These are phyloP conservation scores for Mormyrops attenuatus DNA, from an alignment of 2,797 vertebrate genomes.

Conservation along the genomic window DNA sequence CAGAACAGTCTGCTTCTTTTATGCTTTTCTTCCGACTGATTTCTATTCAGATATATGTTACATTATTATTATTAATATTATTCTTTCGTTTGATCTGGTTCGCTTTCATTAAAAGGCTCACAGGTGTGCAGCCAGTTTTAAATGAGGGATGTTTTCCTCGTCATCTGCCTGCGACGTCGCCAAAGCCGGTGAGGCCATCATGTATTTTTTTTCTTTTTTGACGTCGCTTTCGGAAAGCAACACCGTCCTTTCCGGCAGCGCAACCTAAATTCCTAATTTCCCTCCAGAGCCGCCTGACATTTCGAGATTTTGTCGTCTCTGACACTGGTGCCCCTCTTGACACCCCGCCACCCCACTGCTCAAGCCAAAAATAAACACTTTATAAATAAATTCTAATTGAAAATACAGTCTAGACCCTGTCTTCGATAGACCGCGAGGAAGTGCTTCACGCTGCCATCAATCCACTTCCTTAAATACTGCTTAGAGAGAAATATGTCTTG, in stretches of 20 bases:
- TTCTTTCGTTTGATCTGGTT: neutral
- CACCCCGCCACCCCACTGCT: neutral
- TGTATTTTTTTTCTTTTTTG: neutral
- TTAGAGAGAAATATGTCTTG: neutral
- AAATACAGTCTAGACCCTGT: neutral
- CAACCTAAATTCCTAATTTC: neutral
- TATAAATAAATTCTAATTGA: constrained; percentile 1
- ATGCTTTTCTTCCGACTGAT: neutral
- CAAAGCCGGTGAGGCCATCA: neutral
- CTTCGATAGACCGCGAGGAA: neutral
- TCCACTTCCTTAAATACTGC: neutral
- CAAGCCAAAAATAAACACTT: constrained; percentile 2
- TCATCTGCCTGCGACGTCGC: neutral
- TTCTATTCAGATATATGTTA: neutral
- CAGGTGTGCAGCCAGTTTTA: neutral
- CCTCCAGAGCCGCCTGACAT: neutral
- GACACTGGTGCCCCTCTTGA: neutral
- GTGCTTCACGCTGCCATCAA: neutral
- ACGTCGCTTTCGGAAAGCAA: neutral
- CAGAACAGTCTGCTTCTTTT: neutral
- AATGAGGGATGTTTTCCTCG: neutral
- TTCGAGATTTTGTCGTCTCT: neutral
- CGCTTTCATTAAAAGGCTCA: neutral
- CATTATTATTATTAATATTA: neutral
- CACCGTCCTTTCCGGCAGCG: neutral